Conservation (phyloP, 2,888 invertebrate species). For the Philereme transversata region DNA sequence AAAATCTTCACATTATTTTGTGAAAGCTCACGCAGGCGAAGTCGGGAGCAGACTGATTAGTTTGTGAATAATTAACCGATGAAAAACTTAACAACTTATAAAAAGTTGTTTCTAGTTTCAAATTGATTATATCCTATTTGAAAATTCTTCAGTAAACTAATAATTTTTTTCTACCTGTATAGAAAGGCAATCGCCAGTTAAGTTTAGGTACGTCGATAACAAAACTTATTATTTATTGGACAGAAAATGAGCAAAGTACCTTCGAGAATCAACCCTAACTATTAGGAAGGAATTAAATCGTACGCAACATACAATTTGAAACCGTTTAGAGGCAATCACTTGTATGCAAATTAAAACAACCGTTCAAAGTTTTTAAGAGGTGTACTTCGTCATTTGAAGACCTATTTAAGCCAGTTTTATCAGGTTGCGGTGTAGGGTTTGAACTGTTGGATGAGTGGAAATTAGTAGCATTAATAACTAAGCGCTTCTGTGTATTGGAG, state of each 20-base stretch:
- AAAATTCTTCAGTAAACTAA: neutral
- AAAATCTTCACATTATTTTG: no score
- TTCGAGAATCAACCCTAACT: constrained; percentile 19
- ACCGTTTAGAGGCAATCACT: constrained; percentile 17
- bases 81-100: neutral
- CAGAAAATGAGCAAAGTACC: constrained; percentile 17
- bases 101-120: neutral
- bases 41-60: no score
- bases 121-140: neutral
- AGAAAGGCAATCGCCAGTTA: constrained; percentile 3
- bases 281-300: constrained; percentile 25
- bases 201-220: constrained; percentile 2
- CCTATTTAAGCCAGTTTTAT: no score
- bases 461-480: no score
- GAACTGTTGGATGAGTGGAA: no score
- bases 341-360: constrained; percentile 12
- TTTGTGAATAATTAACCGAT: neutral
- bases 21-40: no score
- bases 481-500: no score
- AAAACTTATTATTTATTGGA: constrained; percentile 20
- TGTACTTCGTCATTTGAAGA: no score
- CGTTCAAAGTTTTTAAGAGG: neutral
- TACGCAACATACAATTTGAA: constrained; percentile 20
- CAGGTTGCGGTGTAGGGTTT: no score
- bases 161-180: constrained; percentile 4